A percentile compares a stretch with the other conserved stretches of the same genome.
phyloP scores from a whole-genome alignment of 2,888 invertebrate genomes.

The Drosophila peninsularis region DNA sequence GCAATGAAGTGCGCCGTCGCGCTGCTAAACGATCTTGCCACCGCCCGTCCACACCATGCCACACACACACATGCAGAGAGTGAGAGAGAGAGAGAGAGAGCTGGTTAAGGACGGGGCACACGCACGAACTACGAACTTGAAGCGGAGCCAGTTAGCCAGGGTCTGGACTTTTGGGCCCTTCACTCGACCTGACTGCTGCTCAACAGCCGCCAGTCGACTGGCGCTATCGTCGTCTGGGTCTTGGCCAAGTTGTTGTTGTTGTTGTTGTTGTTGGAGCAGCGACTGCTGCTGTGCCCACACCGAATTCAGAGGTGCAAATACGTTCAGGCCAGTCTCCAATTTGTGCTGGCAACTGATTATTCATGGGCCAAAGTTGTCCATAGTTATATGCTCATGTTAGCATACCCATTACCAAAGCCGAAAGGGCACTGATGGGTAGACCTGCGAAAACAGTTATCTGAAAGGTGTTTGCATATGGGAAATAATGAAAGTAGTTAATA shows the following conservation, averaged over 20 bases:
- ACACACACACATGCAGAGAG: slow-evolving; percentile 48
- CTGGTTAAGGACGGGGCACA: slow-evolving; percentile 45
- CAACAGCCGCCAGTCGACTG: slow-evolving; percentile 60
- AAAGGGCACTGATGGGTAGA: neutral
- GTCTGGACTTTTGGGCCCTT: slow-evolving; percentile 41
- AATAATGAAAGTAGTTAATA: neutral
- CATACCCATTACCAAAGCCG: slow-evolving; percentile 27
- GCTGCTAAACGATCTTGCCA: slow-evolving; percentile 80
- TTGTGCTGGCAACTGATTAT: slow-evolving; percentile 78
- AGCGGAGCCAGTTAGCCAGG: slow-evolving; percentile 48
- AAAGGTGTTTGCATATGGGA: neutral
- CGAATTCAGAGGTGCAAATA: slow-evolving; percentile 82
- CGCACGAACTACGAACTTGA: slow-evolving; percentile 75
- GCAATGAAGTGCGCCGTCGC: slow-evolving; percentile 77
- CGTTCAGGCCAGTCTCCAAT: slow-evolving; percentile 77
- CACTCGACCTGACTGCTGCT: slow-evolving; percentile 34
- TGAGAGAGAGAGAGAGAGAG: neutral
- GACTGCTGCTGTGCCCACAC: slow-evolving; percentile 68
- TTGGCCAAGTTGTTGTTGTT: slow-evolving; percentile 31
- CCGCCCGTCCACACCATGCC: slow-evolving; percentile 80
- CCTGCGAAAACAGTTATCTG: neutral
- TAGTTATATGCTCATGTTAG: slow-evolving; percentile 44
- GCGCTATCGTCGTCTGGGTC: slow-evolving; percentile 59
- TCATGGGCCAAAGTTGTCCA: slow-evolving; percentile 62
- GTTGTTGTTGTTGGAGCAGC: slow-evolving; percentile 14